Percentiles rank a stretch among this genome's conserved stretches.
phyloP scores from a whole-genome alignment of 53 echinoderm and acorn worm species.

The Zoroaster sp. region DNA sequence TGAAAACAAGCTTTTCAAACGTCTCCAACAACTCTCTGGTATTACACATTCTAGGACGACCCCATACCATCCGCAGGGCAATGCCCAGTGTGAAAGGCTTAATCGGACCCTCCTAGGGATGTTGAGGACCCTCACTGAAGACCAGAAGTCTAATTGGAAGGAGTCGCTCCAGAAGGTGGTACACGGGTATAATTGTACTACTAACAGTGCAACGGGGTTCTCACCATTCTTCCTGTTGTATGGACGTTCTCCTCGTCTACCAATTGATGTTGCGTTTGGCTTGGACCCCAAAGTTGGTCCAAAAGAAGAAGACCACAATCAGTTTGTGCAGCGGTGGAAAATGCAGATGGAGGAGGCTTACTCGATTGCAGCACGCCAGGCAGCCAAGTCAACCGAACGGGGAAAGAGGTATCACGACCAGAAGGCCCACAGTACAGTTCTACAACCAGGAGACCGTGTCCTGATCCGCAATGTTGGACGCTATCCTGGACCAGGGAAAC shows the following conservation, averaged over 20 bases:
- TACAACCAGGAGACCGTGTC: constrained; percentile 68
- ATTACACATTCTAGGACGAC: constrained; percentile 39
- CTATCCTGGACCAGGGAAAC: constrained; percentile 63
- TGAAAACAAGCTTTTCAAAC: constrained; percentile 57
- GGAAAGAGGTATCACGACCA: constrained; percentile 51
- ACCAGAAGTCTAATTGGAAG: constrained; percentile 58
- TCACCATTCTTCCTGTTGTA: constrained; percentile 42
- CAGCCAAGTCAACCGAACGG: constrained; percentile 4
- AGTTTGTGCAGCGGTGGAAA: constrained; percentile 28
- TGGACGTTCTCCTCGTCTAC: constrained; percentile 11
- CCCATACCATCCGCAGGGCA: constrained; percentile 60
- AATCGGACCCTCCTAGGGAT: constrained; percentile 47
- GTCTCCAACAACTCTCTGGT: constrained; percentile 5
- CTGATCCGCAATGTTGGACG: constrained; percentile 52
- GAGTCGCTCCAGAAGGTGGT: too few species aligned
- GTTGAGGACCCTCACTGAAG: constrained; percentile 37
- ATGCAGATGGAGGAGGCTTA: too few species aligned
- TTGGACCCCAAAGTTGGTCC: neutral
- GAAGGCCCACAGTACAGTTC: too few species aligned
- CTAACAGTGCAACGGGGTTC: constrained; percentile 6
- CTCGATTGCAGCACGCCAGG: constrained; percentile 29
- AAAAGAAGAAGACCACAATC: too few species aligned
- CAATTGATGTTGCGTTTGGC: constrained; percentile 16
- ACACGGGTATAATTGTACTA: constrained; percentile 44
- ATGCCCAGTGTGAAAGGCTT: constrained; percentile 47